A percentile compares a stretch with the other conserved stretches of the same genome.
Conservation (phyloP, 2,888 invertebrate species). For the Eristalis pertinax region DNA sequence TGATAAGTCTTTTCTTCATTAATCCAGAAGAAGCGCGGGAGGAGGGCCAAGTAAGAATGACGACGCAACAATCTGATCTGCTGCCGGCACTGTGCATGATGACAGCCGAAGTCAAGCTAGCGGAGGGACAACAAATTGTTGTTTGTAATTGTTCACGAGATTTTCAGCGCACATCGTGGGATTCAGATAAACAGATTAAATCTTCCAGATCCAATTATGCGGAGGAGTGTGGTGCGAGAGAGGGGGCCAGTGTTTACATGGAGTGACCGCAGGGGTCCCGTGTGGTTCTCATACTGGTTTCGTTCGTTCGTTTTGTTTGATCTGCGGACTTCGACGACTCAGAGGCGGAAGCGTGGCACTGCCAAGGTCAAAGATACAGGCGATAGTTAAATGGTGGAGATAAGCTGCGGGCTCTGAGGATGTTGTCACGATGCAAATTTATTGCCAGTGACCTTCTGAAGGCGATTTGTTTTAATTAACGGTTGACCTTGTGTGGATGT, state of each 20-base stretch:
- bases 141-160: constrained; percentile 59
- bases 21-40: background rate
- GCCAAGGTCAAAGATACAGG: background rate
- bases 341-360: background rate
- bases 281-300: background rate
- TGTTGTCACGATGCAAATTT: background rate
- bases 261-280: constrained; percentile 15
- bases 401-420: background rate
- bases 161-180: constrained; percentile 49
- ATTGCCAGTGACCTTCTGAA: background rate
- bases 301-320: background rate
- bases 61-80: constrained; percentile 43
- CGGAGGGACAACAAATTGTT: constrained; percentile 21
- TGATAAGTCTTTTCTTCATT: constrained; percentile 36
- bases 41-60: background rate
- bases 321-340: background rate
- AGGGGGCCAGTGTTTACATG: background rate
- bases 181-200: constrained; percentile 51
- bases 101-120: constrained; percentile 42
- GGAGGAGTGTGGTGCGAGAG: background rate
- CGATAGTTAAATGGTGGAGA: background rate
- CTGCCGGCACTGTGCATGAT: constrained; percentile 56
- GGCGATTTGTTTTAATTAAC: too few relatives aligned
- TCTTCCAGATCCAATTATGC: constrained; percentile 20
- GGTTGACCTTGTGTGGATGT: too few relatives aligned